Evolutionary conservation across 2,113 vertebrate species (phyloP), one percentile per base, ranked within the genome.

Genomic region (Thalassarche chlororhynchos): DNA sequence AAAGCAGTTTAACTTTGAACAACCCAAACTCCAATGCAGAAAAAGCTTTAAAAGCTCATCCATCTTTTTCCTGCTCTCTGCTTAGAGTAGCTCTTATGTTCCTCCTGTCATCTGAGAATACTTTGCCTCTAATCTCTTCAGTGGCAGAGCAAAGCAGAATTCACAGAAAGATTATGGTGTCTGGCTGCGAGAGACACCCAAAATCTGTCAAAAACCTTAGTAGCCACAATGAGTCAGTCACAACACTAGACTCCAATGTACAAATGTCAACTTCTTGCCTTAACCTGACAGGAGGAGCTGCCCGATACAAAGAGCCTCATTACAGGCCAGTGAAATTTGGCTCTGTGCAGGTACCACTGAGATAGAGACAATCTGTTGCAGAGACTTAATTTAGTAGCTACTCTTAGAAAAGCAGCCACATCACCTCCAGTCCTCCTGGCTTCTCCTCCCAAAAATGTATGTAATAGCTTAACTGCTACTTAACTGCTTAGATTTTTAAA

Each of bases 241-340:
- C 52, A 62, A 17, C 28, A 10, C 26, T 16, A 9, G n/a, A 42
- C 34, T 34, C 8, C 8, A 21, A 2, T 5, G 29, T 9, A 21
- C 16, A 23, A 3, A 49, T 46, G 17, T 10, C 18, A 26, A 0
- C 19, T 60, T 38, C 9, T 26, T n/a, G 21, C 14, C 78, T 38
- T 70, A 11, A 19, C 16, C 36, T 69, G 29, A 2, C 4, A 1
- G 57, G 68, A 65, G 55, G n/a, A 85, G 75, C 84, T 66, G 49
- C 55, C 49, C 31, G 2, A 5, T 1, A 2, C 25, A 10, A 11
- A 0, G n/a, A 31, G 3, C 47, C n/a, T 55, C 10, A 0, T 46
- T 46, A 16, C 20, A 36, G 68, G 36, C n/a, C 29, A 7, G 49
- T 4, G 68, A 21, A 5, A 3, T 5, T 7, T 17, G 40, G 46